Conservation (phyloP, 2,888 invertebrate genomes). For the Habrosyne pyritoides region DNA sequence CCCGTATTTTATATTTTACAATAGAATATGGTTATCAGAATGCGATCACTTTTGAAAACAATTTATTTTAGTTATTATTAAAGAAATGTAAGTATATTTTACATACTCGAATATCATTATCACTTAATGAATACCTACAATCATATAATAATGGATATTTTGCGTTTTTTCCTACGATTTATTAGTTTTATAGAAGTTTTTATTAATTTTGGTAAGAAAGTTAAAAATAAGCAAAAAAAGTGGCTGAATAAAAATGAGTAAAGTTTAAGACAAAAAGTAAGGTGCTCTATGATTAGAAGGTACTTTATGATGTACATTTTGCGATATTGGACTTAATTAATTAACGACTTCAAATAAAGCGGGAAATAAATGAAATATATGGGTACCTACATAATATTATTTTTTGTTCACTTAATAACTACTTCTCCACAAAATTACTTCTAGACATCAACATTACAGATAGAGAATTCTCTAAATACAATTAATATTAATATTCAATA, state of each 20-base stretch:
- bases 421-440: constrained; percentile 57
- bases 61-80: too few species aligned
- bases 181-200: background rate
- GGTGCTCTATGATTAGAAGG: background rate
- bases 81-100: too few species aligned
- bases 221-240: too few species aligned
- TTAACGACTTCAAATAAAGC: background rate
- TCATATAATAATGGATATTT: background rate
- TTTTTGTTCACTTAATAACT: constrained; percentile 16
- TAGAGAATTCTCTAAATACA: constrained; percentile 76
- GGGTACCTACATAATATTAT: constrained; percentile 11
- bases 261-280: background rate
- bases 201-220: background rate
- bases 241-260: background rate
- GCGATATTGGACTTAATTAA: background rate
- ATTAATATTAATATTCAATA: constrained; percentile 64
- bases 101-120: too few species aligned
- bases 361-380: background rate
- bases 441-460: constrained; percentile 75
- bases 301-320: background rate
- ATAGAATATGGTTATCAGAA: background rate
- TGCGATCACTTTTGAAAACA: too few species aligned
- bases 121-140: background rate
- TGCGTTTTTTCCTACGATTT: background rate
- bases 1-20: background rate